Base-by-base conservation (phyloP, 1,140 invertebrate genomes). In the Fopius arisanus region DNA sequence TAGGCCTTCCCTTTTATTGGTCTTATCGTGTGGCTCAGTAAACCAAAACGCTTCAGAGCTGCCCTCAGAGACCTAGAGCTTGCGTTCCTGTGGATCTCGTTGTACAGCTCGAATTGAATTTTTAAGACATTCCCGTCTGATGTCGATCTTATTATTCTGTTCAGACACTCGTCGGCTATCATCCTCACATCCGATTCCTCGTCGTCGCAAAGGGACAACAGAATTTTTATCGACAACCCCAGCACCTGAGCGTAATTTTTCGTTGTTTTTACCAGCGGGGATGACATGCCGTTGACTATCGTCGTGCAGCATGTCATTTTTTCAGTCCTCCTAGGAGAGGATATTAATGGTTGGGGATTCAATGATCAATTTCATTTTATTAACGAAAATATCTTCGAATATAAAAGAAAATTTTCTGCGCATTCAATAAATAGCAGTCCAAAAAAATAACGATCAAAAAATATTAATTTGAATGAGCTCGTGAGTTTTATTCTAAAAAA, bases 21-120 rank as follows among this genome's bases (percentile, higher is more conserved):
- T 72, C 92, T 91, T 74, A 92, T 91, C 78, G 89, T 89, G 19
- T 91, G 90, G 75, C 90, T 92, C 54, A 95, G 89, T 73, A 94
- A 89, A 3, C 92, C 92, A 89, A 96, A 96, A 75, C 94, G 88
- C 84, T 90, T 92, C 0, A 96, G 86, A 43, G 94, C 94, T 66
- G 93, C 93, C 78, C 93, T 88, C 21, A 96, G 82, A 37, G 91
- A 91, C 70, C 93, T 89, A 3, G 88, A 89, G 66, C 91, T 85
- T 14, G 93, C 93, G 86, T 94, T 95, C 79, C 92, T 92, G 81
- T 94, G 94, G 31, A 96, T 94, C 85, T 95, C 94, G 78, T 93
- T 92, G 81, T 93, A 95, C n/a, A 96, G 84, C 82, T 95, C 94
- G 77, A 94, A 91, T 78, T 94, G 91, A 65, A 96, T 89, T 79